phyloP scores from a whole-genome alignment of 1,140 invertebrate species.

The Protaetia brevitarsis region DNA sequence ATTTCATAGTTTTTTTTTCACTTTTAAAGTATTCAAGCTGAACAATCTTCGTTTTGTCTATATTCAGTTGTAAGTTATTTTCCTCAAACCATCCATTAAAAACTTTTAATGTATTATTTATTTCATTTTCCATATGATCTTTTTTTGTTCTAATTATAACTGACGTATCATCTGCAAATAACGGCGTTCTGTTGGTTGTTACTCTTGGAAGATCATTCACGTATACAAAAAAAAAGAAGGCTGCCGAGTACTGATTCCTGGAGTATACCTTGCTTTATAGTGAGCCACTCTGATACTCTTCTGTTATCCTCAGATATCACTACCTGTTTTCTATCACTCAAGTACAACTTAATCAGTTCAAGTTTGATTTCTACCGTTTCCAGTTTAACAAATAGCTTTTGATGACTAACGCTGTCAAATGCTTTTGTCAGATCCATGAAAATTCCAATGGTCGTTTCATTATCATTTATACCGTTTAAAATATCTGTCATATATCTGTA shows the following conservation, averaged over 20 bases:
- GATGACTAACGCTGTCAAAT: neutral
- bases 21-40: neutral
- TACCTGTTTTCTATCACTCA: neutral
- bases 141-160: constrained; percentile 7
- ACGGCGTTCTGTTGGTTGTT: neutral
- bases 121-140: neutral
- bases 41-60: constrained; percentile 13
- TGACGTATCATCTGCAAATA: constrained; percentile 11
- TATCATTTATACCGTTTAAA: neutral
- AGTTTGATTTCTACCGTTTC: neutral
- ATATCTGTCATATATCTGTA: neutral
- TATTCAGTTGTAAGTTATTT: constrained; percentile 2
- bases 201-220: constrained; percentile 2
- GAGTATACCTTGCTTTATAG: neutral
- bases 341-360: neutral
- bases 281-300: neutral
- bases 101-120: neutral
- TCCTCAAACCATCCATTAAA: constrained; percentile 1
- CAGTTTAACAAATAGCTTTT: neutral
- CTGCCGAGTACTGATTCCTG: neutral
- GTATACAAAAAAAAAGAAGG: constrained; percentile 6
- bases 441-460: neutral
- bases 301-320: neutral
- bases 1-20: neutral
- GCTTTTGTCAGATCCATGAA: constrained; percentile 3